Base-by-base conservation (phyloP, 2,113 vertebrate species). In the Acinonyx jubatus region DNA sequence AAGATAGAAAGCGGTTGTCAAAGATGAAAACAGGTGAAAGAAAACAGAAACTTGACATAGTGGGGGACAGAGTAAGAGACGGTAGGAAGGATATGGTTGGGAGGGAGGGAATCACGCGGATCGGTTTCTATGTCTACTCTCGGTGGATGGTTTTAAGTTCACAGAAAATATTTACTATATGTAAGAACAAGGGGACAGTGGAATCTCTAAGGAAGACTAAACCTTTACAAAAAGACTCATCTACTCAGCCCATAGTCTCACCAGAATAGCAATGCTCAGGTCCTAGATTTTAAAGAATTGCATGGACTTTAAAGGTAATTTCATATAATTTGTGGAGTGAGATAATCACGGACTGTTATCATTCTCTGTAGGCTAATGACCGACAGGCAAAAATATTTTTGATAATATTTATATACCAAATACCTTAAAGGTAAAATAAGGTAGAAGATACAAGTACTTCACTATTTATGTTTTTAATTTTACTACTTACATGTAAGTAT, bases 271-370 rank as follows among this genome's bases (percentile, higher is more conserved):
- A 91, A 55, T 12, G 86, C 63, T 65, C 86, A 84, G 38, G 68
- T 48, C n/a, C 15, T 38, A 76, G 66, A 69, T 94, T 96, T 96
- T 92, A 79, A 93, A 66, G 78, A 93, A 78, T 83, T 93, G 82
- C 11, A 69, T 41, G 38, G 33, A 79, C 27, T 63, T 94, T 74
- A 85, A 71, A 79, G 38, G 14, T 23, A 92, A 89, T 68, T 69
- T 90, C 91, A 52, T 31, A 50, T 45, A 52, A 73, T 55, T 80
- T 94, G 41, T 68, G 36, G 76, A 86, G 14, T 66, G 27, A 94
- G 48, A n/a, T 73, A 57, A 94, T 55, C 52, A 89, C 4, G 27
- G n/a, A 91, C 41, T 83, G 36, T 27, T 55, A 89, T 52, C 82
- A 93, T 57, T 81, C 15, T 82, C 79, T 86, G 73, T 15, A 83